Evolutionary conservation across 2,888 invertebrate genomes (phyloP), one percentile per base, ranked within the genome.

Genomic region (Sarcophaga rosellei): DNA sequence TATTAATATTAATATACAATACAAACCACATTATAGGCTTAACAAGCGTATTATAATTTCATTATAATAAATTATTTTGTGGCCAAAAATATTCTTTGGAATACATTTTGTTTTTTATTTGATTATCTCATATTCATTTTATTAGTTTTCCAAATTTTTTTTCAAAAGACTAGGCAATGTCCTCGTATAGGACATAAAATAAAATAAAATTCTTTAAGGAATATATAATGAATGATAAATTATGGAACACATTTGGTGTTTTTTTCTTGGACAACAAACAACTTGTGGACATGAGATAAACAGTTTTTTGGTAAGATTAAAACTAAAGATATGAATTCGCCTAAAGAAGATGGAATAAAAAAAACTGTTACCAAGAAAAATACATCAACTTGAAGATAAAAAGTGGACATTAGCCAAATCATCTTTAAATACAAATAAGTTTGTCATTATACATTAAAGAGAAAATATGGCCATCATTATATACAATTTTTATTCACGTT

Each of bases 231-330:
- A 73, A 77, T 77, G 61, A 78, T 73, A 68, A 68, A 78, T 62
- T 68, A 68, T 73, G 66, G 62, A 68, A 68, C 21, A 47, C 21
- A 47, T 68, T 20, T 20, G 20, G 45, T 57, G n/a, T 75, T 74
- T 75, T 62, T 45, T 83, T 74, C 62, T 62, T 45, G 73, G 66
- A 78, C 62, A 70, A 84, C 25, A 61, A 65, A 70, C 65, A 61
- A 76, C 66, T 70, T 79, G 80, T 72, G 72, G 80, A 75, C 75
- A 80, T 53, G 21, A 75, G 79, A 80, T 80, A 84, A 84, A 72
- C 47, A 80, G 25, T 53, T 66, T 59, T 80, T 80, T 73, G 1
- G 62, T 74, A 4, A 59, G 53, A 82, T 21, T 61, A 61, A 61
- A 77, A 11, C 10, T 23, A 25, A 72, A 59, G 61, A 66, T 79